phyloP scores from a whole-genome alignment of 2,113 vertebrate genomes.

The Gavia stellata region DNA sequence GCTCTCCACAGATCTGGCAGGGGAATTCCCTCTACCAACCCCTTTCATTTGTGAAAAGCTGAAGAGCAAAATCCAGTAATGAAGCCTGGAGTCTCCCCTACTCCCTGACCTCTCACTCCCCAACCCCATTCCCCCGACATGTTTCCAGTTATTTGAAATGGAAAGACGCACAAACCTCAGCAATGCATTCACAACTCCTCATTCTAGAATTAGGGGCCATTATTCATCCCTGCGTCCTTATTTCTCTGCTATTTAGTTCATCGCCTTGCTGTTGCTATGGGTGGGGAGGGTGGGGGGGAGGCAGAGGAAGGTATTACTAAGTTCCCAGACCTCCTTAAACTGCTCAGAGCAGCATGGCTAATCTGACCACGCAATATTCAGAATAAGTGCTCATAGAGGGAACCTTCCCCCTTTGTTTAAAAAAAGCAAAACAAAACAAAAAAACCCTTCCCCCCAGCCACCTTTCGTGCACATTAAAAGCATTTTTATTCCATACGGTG shows the following conservation, averaged over 20 bases:
- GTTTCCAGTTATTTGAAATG: not conserved
- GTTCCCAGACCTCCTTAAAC: slow-evolving; percentile 75
- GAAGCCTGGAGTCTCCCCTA: not conserved
- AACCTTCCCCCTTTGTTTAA: slow-evolving; percentile 22
- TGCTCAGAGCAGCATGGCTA: slow-evolving; percentile 77
- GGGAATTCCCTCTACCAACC: not conserved
- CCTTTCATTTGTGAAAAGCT: not conserved
- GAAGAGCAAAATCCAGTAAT: not conserved
- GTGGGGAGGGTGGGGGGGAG: not conserved
- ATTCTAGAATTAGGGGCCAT: not conserved
- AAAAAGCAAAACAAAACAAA: not conserved
- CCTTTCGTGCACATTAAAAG: not conserved
- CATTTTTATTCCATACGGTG: not conserved
- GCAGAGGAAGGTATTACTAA: not conserved
- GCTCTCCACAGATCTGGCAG: not conserved
- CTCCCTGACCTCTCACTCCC: not conserved
- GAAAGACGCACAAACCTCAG: slow-evolving; percentile 27
- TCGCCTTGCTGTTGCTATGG: not conserved
- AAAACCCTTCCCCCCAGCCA: not conserved
- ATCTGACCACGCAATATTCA: slow-evolving; percentile 61
- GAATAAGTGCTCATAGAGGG: not conserved
- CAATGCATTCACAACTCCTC: not conserved
- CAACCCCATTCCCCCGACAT: not conserved
- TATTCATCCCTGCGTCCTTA: not conserved
- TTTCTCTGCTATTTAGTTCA: not conserved